These are phyloP conservation scores for Halyomorpha halys DNA, from an alignment of 1,140 invertebrate genomes.

Conservation along the genomic window DNA sequence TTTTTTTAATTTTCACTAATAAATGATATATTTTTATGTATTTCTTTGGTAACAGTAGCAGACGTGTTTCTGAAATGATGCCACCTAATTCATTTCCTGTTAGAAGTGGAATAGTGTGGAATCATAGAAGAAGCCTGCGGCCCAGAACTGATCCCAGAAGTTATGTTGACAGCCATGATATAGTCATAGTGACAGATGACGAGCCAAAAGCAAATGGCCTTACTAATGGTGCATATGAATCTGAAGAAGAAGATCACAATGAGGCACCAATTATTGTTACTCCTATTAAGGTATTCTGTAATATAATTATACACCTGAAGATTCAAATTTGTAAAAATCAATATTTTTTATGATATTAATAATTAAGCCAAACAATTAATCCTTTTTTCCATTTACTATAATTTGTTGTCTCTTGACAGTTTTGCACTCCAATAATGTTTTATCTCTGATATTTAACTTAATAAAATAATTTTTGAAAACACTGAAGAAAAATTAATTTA, in stretches of 20 bases:
- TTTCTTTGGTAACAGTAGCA: conserved; percentile 9
- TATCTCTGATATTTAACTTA: too few relatives aligned
- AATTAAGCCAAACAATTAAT: too few relatives aligned
- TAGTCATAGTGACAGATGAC: conserved; percentile 39
- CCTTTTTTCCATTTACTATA: too few relatives aligned
- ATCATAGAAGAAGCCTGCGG: conserved; percentile 53
- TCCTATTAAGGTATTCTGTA: conserved; percentile 34
- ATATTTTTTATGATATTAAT: too few relatives aligned
- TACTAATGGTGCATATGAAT: conserved; percentile 38
- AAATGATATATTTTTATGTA: background rate
- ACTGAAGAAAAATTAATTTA: too few relatives aligned
- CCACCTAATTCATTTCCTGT: background rate
- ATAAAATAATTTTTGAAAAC: too few relatives aligned
- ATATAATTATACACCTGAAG: too few relatives aligned
- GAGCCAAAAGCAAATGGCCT: conserved; percentile 41
- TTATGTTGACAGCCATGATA: conserved; percentile 58
- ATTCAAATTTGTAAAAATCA: too few relatives aligned
- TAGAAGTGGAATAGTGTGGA: background rate
- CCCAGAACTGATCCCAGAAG: conserved; percentile 66
- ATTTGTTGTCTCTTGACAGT: too few relatives aligned
- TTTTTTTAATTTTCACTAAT: too few relatives aligned
- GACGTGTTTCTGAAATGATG: background rate
- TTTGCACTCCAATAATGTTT: too few relatives aligned
- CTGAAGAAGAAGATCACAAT: conserved; percentile 43
- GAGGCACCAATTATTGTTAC: conserved; percentile 47